Conservation (phyloP, 2,888 invertebrate species). For the Oxycera nigricornis region DNA sequence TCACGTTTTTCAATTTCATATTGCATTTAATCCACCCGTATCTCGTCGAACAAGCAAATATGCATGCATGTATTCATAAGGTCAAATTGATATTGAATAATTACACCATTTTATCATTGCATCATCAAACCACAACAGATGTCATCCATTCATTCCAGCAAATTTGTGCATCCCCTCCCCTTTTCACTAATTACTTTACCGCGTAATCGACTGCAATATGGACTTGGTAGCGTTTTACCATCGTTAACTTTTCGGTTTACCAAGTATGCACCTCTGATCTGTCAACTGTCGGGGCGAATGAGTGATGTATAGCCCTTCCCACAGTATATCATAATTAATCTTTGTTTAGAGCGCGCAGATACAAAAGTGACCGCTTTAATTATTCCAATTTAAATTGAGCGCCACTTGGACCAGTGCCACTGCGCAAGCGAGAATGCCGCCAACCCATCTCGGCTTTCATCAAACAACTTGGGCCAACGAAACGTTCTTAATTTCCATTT, state of each 20-base stretch:
- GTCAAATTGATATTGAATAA: constrained; percentile 20
- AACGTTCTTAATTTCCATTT: not conserved
- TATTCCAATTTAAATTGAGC: constrained; percentile 43
- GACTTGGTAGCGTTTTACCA: not conserved
- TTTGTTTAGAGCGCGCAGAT: constrained; percentile 38
- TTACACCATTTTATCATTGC: constrained; percentile 14
- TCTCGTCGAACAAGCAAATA: too few species aligned
- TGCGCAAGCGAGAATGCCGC: constrained; percentile 12
- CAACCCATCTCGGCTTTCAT: not conserved
- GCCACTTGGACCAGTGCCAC: not conserved
- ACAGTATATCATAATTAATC: constrained; percentile 56
- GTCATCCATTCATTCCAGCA: not conserved
- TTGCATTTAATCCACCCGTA: too few species aligned
- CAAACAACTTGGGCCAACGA: not conserved
- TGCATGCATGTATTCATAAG: too few species aligned
- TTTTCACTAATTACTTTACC: not conserved
- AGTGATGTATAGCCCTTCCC: constrained; percentile 62
- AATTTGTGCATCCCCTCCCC: not conserved
- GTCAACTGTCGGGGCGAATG: constrained; percentile 59
- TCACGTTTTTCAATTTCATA: too few species aligned
- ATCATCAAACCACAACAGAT: constrained; percentile 18
- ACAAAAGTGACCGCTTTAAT: constrained; percentile 46
- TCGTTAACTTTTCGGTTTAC: not conserved
- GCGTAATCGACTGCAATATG: not conserved
- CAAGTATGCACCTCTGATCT: constrained; percentile 50